Conservation (phyloP, 2,113 vertebrate species). For the Mustela lutreola region DNA sequence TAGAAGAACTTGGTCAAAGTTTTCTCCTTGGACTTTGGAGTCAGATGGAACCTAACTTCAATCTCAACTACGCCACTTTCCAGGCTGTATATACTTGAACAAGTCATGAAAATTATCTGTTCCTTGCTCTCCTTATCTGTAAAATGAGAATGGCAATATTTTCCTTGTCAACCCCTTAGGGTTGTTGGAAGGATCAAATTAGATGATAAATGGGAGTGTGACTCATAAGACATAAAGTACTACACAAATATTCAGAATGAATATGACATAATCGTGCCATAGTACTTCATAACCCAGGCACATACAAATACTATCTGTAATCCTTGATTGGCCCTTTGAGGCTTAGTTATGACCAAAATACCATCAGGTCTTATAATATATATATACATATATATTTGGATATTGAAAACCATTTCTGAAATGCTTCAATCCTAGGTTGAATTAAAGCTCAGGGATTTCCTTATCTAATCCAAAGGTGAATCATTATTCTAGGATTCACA, state of each 20-base stretch:
- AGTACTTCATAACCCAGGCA: neutral
- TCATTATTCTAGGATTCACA: neutral
- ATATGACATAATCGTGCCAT: neutral
- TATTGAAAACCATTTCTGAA: slow-evolving; percentile 36
- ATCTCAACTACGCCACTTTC: neutral
- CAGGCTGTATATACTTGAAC: neutral
- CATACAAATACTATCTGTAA: neutral
- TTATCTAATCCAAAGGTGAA: slow-evolving; percentile 37
- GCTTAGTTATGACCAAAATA: slow-evolving; percentile 32
- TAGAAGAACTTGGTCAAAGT: neutral
- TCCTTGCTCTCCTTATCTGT: neutral
- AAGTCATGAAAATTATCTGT: neutral
- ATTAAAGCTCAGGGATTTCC: slow-evolving; percentile 39
- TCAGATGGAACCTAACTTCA: neutral
- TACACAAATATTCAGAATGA: neutral
- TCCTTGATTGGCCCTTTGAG: slow-evolving; percentile 6
- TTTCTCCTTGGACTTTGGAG: neutral
- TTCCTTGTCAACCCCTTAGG: neutral
- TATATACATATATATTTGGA: neutral
- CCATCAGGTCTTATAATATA: neutral
- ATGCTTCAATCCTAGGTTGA: neutral
- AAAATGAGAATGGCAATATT: neutral
- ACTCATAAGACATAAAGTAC: neutral
- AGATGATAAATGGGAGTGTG: neutral
- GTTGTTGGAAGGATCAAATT: neutral